Percentiles rank a stretch among this genome's conserved stretches.
Conservation (phyloP, 2,888 invertebrate genomes). For the Phania funesta region DNA sequence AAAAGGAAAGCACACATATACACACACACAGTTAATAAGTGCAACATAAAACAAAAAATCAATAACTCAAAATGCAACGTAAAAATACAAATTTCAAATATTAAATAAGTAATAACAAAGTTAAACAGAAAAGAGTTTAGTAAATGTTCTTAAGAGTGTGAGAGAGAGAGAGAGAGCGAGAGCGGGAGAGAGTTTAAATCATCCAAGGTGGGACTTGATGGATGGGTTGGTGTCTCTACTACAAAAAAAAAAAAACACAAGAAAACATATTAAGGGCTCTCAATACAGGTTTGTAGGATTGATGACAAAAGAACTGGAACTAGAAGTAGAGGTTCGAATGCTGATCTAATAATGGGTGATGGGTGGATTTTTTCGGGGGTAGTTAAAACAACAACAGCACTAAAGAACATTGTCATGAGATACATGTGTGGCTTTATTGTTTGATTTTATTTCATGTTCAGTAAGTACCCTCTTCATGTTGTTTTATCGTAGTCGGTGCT, state of each 20-base stretch:
- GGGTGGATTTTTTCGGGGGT: background rate
- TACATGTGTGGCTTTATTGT: background rate
- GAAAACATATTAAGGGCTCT: conserved; percentile 6
- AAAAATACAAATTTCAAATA: background rate
- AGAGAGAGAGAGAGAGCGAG: no score
- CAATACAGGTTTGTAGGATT: background rate
- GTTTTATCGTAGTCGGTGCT: conserved; percentile 69
- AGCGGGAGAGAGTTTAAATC: no score
- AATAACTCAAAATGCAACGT: background rate
- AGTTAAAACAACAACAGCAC: conserved; percentile 47
- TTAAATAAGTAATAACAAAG: no score
- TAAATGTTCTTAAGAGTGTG: no score
- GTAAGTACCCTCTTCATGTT: conserved; percentile 78
- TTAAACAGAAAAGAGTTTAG: no score
- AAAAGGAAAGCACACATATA: conserved; percentile 10
- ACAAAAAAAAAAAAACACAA: background rate
- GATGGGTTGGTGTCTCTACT: background rate
- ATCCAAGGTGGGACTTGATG: background rate
- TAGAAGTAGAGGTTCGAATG: background rate
- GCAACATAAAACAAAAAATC: conserved; percentile 5
- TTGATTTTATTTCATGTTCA: conserved; percentile 37
- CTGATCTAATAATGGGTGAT: conserved; percentile 16
- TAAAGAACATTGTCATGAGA: conserved; percentile 54
- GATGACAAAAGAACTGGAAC: background rate
- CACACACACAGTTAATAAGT: background rate